These are phyloP conservation scores for Hydractinia echinata DNA, from an alignment of 30 jellyfish, hydroid and myxozoan genomes.

Conservation along the genomic window DNA sequence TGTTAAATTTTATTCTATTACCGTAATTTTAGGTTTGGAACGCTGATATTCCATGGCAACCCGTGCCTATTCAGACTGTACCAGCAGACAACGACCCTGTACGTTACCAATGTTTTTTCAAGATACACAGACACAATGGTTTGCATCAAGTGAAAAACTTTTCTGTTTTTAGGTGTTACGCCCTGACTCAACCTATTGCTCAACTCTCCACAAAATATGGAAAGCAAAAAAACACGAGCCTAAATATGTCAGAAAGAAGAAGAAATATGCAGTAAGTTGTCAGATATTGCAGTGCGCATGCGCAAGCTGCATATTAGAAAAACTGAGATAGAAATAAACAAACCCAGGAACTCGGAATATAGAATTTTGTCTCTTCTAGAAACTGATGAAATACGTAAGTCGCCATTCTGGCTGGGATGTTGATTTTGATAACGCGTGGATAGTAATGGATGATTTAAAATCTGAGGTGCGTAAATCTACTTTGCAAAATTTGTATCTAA, in stretches of 20 bases:
- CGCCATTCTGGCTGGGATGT: neutral
- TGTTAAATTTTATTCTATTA: too few species aligned
- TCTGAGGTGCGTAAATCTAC: conserved; percentile 5
- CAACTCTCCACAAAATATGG: neutral
- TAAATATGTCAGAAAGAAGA: neutral
- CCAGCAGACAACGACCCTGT: conserved; percentile 71
- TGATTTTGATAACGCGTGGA: conserved; percentile 5
- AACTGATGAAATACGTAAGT: conserved; percentile 8
- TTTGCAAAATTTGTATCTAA: neutral
- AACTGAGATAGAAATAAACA: too few species aligned
- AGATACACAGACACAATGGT: too few species aligned
- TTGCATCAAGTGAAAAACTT: too few species aligned
- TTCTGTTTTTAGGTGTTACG: neutral
- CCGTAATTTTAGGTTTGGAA: conserved; percentile 48
- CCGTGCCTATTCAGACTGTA: conserved; percentile 74
- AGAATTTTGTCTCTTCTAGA: neutral
- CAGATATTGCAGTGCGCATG: too few species aligned
- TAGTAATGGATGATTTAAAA: neutral
- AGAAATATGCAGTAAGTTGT: neutral
- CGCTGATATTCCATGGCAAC: conserved; percentile 71
- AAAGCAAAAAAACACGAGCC: neutral
- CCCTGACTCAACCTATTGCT: neutral
- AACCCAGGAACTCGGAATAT: too few species aligned
- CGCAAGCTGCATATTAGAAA: too few species aligned
- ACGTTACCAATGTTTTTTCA: neutral